Conservation (phyloP, 2,113 vertebrate genomes). For the Scalopus aquaticus region DNA sequence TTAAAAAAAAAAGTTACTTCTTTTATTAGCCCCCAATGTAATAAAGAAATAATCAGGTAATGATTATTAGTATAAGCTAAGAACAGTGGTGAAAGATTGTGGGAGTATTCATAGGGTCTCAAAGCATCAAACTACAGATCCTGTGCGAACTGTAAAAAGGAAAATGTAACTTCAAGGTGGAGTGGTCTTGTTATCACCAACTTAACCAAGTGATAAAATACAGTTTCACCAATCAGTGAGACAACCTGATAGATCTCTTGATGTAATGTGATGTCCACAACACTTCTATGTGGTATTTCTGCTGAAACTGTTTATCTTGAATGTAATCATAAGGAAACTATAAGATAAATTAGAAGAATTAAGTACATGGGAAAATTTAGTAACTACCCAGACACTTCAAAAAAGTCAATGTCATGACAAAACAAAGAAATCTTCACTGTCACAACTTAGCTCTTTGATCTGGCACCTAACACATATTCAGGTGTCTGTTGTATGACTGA, state of each 20-base stretch:
- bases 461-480: background rate
- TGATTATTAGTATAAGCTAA: background rate
- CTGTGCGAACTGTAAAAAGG: background rate
- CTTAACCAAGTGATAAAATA: constrained; percentile 16
- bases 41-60: constrained; percentile 28
- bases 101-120: background rate
- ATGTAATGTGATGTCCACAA: background rate
- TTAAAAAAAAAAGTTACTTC: background rate
- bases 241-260: background rate
- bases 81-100: constrained; percentile 19
- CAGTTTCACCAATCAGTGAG: background rate
- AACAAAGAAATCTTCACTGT: background rate
- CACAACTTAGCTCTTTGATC: background rate
- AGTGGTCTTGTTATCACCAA: background rate
- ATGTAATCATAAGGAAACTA: constrained; percentile 21
- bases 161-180: background rate
- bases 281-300: background rate
- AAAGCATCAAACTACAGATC: background rate
- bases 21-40: background rate
- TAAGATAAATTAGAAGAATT: background rate
- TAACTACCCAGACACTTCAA: background rate
- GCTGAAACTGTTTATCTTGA: constrained; percentile 25
- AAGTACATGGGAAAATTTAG: background rate
- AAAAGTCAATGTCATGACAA: background rate
- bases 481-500: constrained; percentile 4